Evolutionary conservation across 2,888 invertebrate species (phyloP).

Genomic region (Cerastis rubricosa): DNA sequence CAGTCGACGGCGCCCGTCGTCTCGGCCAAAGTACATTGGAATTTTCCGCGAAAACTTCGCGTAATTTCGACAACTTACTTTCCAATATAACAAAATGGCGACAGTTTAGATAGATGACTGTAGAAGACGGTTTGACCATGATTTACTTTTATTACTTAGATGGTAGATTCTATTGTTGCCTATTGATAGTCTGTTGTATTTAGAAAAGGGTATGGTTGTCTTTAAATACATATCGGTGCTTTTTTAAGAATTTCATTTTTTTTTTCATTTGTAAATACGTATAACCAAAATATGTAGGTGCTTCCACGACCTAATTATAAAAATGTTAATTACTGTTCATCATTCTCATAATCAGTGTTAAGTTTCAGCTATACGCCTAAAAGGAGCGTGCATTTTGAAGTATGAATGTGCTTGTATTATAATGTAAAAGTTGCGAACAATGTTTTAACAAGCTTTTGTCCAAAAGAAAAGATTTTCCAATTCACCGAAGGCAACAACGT

Average conservation of each 20-base stretch:
- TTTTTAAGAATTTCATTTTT: not conserved
- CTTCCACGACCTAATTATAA: not conserved
- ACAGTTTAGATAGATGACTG: slow-evolving; percentile 56
- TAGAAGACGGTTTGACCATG: slow-evolving; percentile 30
- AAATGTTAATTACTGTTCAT: not conserved
- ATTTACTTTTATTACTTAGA: slow-evolving; percentile 35
- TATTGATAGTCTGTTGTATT: not conserved
- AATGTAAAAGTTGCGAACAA: slow-evolving; percentile 59
- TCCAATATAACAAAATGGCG: slow-evolving; percentile 61
- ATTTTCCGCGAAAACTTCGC: slow-evolving; percentile 74
- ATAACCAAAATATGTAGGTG: not conserved
- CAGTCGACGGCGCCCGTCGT: slow-evolving; percentile 72
- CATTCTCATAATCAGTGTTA: not conserved
- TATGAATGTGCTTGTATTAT: slow-evolving; percentile 44
- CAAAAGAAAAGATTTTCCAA: slow-evolving; percentile 73
- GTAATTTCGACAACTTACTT: slow-evolving; percentile 70
- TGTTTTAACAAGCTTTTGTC: slow-evolving; percentile 65
- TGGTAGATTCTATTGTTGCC: not conserved
- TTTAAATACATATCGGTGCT: not conserved
- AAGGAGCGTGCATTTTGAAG: slow-evolving; percentile 4
- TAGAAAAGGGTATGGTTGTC: not conserved
- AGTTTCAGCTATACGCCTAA: not conserved
- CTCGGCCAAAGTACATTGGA: slow-evolving; percentile 66
- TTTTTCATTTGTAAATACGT: not conserved
- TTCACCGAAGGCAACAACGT: slow-evolving; percentile 75